phyloP scores from a whole-genome alignment of 1,140 invertebrate species.

The Euglossa dilemma region DNA sequence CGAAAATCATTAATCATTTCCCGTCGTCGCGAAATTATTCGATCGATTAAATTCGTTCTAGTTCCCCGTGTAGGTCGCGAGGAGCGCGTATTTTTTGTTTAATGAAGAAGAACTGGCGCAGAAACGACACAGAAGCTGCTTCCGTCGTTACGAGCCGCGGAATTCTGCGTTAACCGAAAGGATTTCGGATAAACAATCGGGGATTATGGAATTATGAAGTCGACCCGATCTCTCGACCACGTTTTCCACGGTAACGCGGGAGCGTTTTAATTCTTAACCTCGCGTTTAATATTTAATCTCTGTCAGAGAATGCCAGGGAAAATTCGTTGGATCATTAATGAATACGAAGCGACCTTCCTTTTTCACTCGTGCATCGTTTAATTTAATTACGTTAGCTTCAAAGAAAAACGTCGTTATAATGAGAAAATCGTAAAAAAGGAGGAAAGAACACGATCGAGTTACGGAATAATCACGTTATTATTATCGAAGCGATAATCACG shows the following conservation, averaged over 20 bases:
- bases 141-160: not conserved
- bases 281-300: not conserved
- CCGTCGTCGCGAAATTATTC: slow-evolving; percentile 33
- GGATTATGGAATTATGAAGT: not conserved
- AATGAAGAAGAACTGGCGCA: too few relatives aligned
- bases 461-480: too few relatives aligned
- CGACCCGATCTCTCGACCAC: too few relatives aligned
- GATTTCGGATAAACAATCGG: not conserved
- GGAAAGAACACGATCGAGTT: too few relatives aligned
- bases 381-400: not conserved
- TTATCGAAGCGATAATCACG: too few relatives aligned
- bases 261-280: too few relatives aligned
- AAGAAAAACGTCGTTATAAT: not conserved
- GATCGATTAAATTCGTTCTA: slow-evolving; percentile 46
- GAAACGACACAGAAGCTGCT: not conserved
- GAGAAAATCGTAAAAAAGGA: not conserved
- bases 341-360: not conserved
- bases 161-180: not conserved
- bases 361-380: not conserved
- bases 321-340: not conserved
- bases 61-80: not conserved
- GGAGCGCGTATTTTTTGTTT: not conserved
- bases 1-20: slow-evolving; percentile 49
- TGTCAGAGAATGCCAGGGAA: not conserved
- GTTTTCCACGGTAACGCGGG: not conserved